These are phyloP conservation scores for Ryuthela nishihirai DNA, from an alignment of 2,888 invertebrate species.

Conservation along the genomic window DNA sequence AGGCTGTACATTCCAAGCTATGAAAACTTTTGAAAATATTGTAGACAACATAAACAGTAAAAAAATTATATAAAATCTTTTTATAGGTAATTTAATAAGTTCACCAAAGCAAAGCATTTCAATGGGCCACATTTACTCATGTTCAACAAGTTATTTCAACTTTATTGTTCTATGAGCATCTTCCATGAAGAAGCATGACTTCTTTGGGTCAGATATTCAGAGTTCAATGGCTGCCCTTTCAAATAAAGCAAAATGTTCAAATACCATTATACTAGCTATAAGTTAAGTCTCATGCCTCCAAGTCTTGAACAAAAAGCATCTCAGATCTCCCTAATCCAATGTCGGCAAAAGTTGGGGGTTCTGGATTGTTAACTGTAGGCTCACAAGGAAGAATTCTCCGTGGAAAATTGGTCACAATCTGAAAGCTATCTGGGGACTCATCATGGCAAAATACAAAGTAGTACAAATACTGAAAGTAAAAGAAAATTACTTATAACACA, in stretches of 20 bases:
- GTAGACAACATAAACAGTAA: no score
- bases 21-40: no score
- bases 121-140: no score
- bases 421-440: slow-evolving; percentile 85
- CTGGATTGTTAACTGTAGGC: slow-evolving; percentile 50
- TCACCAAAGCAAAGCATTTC: no score
- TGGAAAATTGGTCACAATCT: slow-evolving; percentile 94
- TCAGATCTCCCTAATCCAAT: slow-evolving; percentile 84
- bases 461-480: slow-evolving; percentile 73
- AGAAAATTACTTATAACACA: not conserved
- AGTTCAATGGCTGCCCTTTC: no score
- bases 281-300: slow-evolving; percentile 63
- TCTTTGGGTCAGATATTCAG: no score
- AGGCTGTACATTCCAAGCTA: no score
- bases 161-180: no score
- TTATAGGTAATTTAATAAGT: no score
- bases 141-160: no score
- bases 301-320: slow-evolving; percentile 89
- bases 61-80: no score
- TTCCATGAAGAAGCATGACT: no score
- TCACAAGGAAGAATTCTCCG: slow-evolving; percentile 71
- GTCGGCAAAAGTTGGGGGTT: slow-evolving; percentile 63
- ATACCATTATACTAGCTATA: not conserved
- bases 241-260: slow-evolving; percentile 1
- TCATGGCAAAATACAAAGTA: slow-evolving; percentile 95